Conservation (phyloP, 1,140 invertebrate species). For the Melitaea cinxia region DNA sequence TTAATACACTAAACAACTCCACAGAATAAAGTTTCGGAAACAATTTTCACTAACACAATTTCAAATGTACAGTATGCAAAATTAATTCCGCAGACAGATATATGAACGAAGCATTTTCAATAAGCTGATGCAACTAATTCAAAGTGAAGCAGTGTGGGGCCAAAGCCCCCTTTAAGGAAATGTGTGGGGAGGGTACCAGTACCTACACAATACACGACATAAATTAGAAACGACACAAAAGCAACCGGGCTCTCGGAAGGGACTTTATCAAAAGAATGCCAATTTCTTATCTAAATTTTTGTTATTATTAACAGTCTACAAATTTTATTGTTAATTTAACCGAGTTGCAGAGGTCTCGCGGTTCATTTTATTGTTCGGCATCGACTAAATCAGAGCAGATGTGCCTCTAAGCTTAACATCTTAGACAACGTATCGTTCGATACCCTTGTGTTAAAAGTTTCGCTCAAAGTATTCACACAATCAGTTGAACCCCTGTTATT, state of each 20-base stretch:
- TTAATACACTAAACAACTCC: background rate
- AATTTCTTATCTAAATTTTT: constrained; percentile 75
- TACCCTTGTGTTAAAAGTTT: constrained; percentile 51
- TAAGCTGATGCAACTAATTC: constrained; percentile 72
- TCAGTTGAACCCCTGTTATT: constrained; percentile 52
- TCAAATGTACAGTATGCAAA: constrained; percentile 17
- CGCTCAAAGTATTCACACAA: constrained; percentile 58
- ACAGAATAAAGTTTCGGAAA: background rate
- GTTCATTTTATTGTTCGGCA: constrained; percentile 45
- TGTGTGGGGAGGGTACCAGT: constrained; percentile 72
- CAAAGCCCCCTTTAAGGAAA: constrained; percentile 69
- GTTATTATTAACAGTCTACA: constrained; percentile 73
- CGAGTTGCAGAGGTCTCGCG: constrained; percentile 51
- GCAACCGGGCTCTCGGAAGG: constrained; percentile 71
- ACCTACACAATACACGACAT: constrained; percentile 76
- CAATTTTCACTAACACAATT: background rate
- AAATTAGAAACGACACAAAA: constrained; percentile 81
- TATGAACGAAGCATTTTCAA: constrained; percentile 65
- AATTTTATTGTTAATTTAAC: constrained; percentile 67
- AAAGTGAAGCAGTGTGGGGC: constrained; percentile 58
- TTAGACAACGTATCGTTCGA: constrained; percentile 55
- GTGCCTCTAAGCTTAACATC: constrained; percentile 56
- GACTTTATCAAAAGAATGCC: constrained; percentile 76
- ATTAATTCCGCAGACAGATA: constrained; percentile 37
- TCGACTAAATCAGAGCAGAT: constrained; percentile 74